A percentile compares a stretch with the other conserved stretches of the same genome.
phyloP scores from a whole-genome alignment of 2,888 invertebrate species.

The Kryphioiulus occultus region DNA sequence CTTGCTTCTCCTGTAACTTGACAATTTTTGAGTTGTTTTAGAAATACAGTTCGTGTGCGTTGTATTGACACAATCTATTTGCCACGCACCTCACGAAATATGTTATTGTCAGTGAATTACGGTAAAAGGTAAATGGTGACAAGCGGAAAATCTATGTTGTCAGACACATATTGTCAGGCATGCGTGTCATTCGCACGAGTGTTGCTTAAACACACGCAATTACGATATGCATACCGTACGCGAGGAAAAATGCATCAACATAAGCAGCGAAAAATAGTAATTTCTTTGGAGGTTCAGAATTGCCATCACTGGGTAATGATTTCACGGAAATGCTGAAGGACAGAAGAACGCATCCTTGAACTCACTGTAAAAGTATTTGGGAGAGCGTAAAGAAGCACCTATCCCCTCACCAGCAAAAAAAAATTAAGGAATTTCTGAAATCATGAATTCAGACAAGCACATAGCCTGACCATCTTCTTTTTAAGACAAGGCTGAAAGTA shows the following conservation, averaged over 20 bases:
- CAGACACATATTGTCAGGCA: neutral
- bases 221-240: neutral
- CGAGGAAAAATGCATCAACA: neutral
- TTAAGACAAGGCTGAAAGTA: neutral
- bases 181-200: neutral
- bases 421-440: neutral
- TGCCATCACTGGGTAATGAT: neutral
- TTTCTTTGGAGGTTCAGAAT: neutral
- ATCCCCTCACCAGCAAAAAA: neutral
- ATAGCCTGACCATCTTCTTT: neutral
- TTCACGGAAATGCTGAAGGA: slow-evolving; percentile 1
- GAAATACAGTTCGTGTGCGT: too few relatives aligned
- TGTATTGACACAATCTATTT: too few relatives aligned
- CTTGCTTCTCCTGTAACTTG: too few relatives aligned
- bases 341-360: neutral
- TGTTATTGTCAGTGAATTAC: too few relatives aligned
- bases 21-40: too few relatives aligned
- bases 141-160: neutral
- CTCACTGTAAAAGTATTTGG: neutral
- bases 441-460: neutral
- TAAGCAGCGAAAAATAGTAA: neutral
- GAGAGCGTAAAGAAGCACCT: neutral
- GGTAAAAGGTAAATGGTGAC: neutral
- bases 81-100: too few relatives aligned
- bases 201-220: neutral